Base-by-base conservation (phyloP, 2,113 vertebrate genomes). In the Ailurus styani region DNA sequence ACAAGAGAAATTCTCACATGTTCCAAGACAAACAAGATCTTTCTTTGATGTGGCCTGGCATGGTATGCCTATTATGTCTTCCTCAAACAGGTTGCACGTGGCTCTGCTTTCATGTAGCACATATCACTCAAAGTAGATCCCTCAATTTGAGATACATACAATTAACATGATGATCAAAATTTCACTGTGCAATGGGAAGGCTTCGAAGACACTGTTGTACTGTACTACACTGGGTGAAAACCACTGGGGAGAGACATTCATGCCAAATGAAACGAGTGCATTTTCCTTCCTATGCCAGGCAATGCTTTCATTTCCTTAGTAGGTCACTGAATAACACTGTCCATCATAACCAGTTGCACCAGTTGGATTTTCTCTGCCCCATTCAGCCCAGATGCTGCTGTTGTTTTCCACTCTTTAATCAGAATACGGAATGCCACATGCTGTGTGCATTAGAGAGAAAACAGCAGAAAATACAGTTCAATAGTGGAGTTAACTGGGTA, bases 381-480 rank as follows among this genome's bases (percentile, higher is more conserved):
- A 78, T 85, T 79, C 84, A 70, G 62, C 42, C 31, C 68, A 88
- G 90, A 92, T 90, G 55, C 50, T 90, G 47, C 75, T 97, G n/a
- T 60, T 84, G 37, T 31, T 95, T 88, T 55, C 42, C 17, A 87
- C 47, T 91, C 62, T 94, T 68, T 66, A 92, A 84, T 97, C 50
- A 93, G 42, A 94, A 95, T 68, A 79, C 27, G 94, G 70, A 94
- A 94, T 8, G 7, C 10, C 66, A 83, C 84, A 95, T 85, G n/a
- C 29, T 60, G 34, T 88, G 37, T 57, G 42, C 77, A 96, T 62
- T 52, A 91, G 54, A 95, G 55, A 94, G 54, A 83, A 94, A 96
- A 91, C 25, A 96, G 40, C 42, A 93, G 73, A 90, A 94, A 84
- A 91, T 25, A 90, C 15, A 66, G n/a, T 60, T 91, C 31, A 91